Conservation (phyloP, 2,888 invertebrate genomes). For the Tenthredo amoena region DNA sequence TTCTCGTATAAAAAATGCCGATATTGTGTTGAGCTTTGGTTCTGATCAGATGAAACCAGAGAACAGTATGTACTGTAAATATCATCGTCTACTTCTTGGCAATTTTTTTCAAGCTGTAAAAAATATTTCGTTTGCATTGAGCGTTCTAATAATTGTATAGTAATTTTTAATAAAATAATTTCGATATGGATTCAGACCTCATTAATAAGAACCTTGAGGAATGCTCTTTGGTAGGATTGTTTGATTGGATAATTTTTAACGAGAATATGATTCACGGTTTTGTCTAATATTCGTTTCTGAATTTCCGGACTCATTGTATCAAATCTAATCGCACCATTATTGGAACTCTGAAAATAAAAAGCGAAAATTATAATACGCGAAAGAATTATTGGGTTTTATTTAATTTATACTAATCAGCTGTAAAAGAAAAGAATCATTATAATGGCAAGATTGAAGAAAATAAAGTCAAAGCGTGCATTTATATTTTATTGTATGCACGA, state of each 20-base stretch:
- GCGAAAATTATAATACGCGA: not conserved
- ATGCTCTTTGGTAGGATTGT: slow-evolving; percentile 82
- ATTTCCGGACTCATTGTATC: slow-evolving; percentile 55
- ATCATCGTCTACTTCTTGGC: slow-evolving; percentile 83
- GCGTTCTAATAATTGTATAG: not conserved
- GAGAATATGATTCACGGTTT: slow-evolving; percentile 81
- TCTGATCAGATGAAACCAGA: slow-evolving; percentile 77
- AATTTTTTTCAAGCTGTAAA: slow-evolving; percentile 78
- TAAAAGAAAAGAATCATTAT: not conserved
- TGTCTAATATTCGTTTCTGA: slow-evolving; percentile 82
- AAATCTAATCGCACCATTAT: not conserved
- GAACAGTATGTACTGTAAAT: slow-evolving; percentile 83
- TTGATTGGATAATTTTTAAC: slow-evolving; percentile 83
- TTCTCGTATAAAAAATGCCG: slow-evolving; percentile 82
- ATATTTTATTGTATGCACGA: not conserved
- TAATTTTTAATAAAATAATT: not conserved
- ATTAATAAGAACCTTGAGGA: slow-evolving; percentile 84
- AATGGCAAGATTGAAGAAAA: not conserved
- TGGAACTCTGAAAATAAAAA: slow-evolving; percentile 23
- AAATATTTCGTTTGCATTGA: not conserved
- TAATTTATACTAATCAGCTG: not conserved
- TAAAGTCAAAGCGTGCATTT: not conserved
- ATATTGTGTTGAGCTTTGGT: slow-evolving; percentile 79
- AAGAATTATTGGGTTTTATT: not conserved
- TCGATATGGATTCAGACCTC: slow-evolving; percentile 65